Conservation (phyloP, 2,113 vertebrate genomes). For the Columbina picui region DNA sequence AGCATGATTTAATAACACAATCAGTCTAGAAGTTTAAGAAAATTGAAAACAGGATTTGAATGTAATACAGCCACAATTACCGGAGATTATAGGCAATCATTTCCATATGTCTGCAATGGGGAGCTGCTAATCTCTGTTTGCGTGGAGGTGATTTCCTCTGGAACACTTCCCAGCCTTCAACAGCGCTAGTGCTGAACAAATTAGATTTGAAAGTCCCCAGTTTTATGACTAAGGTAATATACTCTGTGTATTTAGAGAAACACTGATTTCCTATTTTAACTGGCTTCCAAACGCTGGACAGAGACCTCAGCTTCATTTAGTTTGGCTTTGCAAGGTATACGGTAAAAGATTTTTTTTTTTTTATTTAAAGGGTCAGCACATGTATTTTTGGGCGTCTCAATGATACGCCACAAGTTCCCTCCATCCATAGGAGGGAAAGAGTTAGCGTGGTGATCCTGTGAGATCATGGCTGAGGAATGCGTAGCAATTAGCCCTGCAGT, state of each 20-base stretch:
- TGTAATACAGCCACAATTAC: conserved; percentile 97
- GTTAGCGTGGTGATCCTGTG: conserved; percentile 57
- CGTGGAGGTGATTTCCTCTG: conserved; percentile 94
- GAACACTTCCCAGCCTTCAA: conserved; percentile 86
- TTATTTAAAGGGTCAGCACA: conserved; percentile 68
- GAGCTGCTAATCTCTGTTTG: conserved; percentile 94
- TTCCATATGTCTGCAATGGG: conserved; percentile 97
- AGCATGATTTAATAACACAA: conserved; percentile 98
- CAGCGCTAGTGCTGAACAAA: conserved; percentile 83
- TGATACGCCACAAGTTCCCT: conserved; percentile 47
- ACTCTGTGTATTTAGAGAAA: conserved; percentile 84
- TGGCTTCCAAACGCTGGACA: conserved; percentile 79
- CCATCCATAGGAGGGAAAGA: conserved; percentile 45
- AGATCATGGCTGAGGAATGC: conserved; percentile 74
- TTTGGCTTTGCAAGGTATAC: conserved; percentile 69
- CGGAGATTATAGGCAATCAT: conserved; percentile 95
- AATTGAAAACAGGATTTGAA: conserved; percentile 95
- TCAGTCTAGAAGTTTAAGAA: conserved; percentile 95
- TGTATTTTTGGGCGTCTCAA: conserved; percentile 60
- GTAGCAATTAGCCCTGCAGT: conserved; percentile 75
- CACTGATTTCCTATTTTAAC: conserved; percentile 82
- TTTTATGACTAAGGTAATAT: conserved; percentile 88
- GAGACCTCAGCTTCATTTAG: conserved; percentile 81
- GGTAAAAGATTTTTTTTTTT: conserved; percentile 35
- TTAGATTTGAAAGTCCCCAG: conserved; percentile 87